Evolutionary conservation across 2,888 invertebrate genomes (phyloP), one percentile per base, ranked within the genome.

Genomic region (Loripinus fragilis): DNA sequence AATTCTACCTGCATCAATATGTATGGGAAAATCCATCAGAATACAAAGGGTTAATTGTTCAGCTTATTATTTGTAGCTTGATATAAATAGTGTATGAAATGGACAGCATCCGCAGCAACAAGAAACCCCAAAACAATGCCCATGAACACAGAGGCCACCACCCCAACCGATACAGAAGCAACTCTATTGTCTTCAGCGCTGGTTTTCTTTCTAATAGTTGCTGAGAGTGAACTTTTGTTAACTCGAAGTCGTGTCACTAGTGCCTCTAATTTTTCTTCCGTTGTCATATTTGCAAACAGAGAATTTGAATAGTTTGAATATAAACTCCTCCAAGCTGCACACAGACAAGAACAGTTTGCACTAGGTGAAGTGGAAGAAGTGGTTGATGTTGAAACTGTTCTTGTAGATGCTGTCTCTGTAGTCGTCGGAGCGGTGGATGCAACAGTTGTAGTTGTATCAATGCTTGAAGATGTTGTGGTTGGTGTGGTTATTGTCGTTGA

Each of bases 121-220:
- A 60, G 33, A 17, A 60, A 33, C 7, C 33, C 60, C 12, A 60
- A 60, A 5, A 20, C 33, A 20, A 23, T 33, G 7, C 8, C n/a
- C 50, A 42, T 38, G 30, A 80, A 74, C 7, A 30, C 35, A 41
- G 73, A 35, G 10, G 73, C 70, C n/a, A 80, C 60, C 25, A 71
- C 71, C 10, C 80, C 80, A 3, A 80, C 70, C 3, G 71, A 80
- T 20, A 71, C 76, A n/a, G 76, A 70, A 10, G 45, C 30, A 5
- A 55, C 42, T 23, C 80, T 38, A 23, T 76, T 41, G 35, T 80
- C 80, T 41, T 30, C 28, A 23, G 80, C 80, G 45, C 76, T 76
- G 0, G 80, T 74, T 55, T 74, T 80, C 67, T 38, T 76, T 38
- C 80, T 50, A 0, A 70, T 23, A 38, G 67, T 74, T 7, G 80